phyloP scores from a whole-genome alignment of 2,888 invertebrate genomes.

The Meteorus colon region DNA sequence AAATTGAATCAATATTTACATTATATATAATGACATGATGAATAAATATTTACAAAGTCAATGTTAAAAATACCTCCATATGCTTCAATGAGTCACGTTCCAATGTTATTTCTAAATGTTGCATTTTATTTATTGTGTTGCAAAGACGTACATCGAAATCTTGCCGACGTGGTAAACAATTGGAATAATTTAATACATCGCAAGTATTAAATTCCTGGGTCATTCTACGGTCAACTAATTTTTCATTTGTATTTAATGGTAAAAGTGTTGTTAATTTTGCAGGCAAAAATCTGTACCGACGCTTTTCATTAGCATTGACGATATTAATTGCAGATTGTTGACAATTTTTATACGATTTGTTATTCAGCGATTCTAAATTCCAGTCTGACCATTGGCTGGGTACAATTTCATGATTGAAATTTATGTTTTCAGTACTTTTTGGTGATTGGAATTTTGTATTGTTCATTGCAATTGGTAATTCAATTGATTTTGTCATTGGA shows the following conservation, averaged over 20 bases:
- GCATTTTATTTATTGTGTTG: slow-evolving; percentile 46
- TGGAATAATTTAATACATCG: slow-evolving; percentile 22
- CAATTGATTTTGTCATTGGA: background rate
- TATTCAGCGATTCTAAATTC: slow-evolving; percentile 45
- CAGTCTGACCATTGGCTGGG: slow-evolving; percentile 66
- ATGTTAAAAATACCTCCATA: slow-evolving; percentile 50
- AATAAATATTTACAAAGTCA: slow-evolving; percentile 19
- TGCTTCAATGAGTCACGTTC: slow-evolving; percentile 53
- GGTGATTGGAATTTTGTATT: background rate
- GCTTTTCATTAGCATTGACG: slow-evolving; percentile 21
- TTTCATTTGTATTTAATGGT: slow-evolving; percentile 40
- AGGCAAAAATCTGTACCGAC: slow-evolving; percentile 49
- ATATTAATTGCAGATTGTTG: background rate
- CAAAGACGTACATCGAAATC: slow-evolving; percentile 55
- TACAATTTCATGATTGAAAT: slow-evolving; percentile 11
- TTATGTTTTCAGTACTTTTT: background rate
- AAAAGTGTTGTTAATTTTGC: slow-evolving; percentile 47
- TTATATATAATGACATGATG: background rate
- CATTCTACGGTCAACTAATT: slow-evolving; percentile 38
- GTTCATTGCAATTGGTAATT: background rate
- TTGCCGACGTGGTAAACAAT: slow-evolving; percentile 40
- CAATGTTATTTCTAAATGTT: slow-evolving; percentile 56
- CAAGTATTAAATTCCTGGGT: slow-evolving; percentile 15
- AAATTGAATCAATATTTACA: no score
- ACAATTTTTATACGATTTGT: background rate